A percentile compares a stretch with the other conserved stretches of the same genome.
phyloP scores from a whole-genome alignment of 2,888 invertebrate species.

The Chalcis sispes region DNA sequence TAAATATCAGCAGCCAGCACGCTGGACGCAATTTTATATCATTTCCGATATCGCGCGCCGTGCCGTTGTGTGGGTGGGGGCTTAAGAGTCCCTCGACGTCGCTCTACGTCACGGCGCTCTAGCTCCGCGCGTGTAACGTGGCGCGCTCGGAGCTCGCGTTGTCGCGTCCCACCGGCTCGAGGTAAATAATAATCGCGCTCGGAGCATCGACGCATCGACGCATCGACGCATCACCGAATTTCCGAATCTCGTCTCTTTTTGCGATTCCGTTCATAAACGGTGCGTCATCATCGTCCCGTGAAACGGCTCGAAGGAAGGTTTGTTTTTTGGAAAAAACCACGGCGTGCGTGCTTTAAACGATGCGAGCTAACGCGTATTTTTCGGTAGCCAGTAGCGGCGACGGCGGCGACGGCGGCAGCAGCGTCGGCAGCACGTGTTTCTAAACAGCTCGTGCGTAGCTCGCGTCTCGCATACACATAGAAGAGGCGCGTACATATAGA shows the following conservation, averaged over 20 bases:
- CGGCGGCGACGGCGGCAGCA: constrained; percentile 6
- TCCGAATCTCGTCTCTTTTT: no score
- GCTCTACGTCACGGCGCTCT: constrained; percentile 59
- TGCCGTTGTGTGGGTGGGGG: constrained; percentile 66
- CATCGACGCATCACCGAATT: no score
- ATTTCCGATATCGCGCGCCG: constrained; percentile 74
- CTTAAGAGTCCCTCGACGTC: constrained; percentile 66
- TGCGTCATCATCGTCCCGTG: background rate
- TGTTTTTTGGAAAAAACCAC: constrained; percentile 18
- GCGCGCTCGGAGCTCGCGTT: no score
- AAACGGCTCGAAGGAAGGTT: background rate
- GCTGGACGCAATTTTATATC: constrained; percentile 76
- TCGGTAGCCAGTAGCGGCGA: constrained; percentile 19
- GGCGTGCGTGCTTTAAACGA: constrained; percentile 28
- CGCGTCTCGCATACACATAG: constrained; percentile 2
- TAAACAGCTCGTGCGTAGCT: constrained; percentile 38
- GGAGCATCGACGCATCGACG: no score
- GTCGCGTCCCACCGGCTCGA: no score
- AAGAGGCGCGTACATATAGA: background rate
- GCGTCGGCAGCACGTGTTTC: constrained; percentile 52
- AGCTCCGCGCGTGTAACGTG: no score
- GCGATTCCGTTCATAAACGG: no score
- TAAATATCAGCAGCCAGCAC: constrained; percentile 73
- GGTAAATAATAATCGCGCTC: no score
- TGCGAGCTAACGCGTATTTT: constrained; percentile 21